Evolutionary conservation across 2,797 vertebrate species (phyloP).

Genomic region (Sarcophilus harrisii): DNA sequence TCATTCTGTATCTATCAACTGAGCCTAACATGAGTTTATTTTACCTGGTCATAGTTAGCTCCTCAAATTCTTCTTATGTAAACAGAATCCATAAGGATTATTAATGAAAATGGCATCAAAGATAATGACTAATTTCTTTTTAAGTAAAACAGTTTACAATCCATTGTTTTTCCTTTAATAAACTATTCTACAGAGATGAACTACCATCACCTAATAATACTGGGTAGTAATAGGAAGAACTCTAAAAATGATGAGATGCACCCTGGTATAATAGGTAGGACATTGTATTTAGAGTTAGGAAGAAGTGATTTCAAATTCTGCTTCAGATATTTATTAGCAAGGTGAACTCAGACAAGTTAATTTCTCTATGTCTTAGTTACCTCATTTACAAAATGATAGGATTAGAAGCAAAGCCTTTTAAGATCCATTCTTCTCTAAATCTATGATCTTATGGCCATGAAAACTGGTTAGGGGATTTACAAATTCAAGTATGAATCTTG

Average conservation of each 20-base stretch:
- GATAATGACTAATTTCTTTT: neutral
- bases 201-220: neutral
- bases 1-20: neutral
- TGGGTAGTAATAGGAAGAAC: neutral
- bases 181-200: neutral
- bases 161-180: neutral
- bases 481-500: neutral
- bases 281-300: neutral
- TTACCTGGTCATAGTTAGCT: neutral
- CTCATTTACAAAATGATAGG: neutral
- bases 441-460: neutral
- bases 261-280: neutral
- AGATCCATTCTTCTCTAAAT: neutral
- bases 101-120: neutral
- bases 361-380: neutral
- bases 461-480: neutral
- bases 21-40: neutral
- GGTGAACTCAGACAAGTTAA: neutral
- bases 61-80: neutral
- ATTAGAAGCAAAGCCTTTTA: neutral
- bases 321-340: neutral
- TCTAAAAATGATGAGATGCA: neutral
- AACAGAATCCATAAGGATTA: neutral
- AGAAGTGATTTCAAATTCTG: neutral
- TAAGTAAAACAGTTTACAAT: neutral